These are phyloP conservation scores for Fulmarus glacialis DNA, from an alignment of 2,113 vertebrate genomes.

Conservation along the genomic window DNA sequence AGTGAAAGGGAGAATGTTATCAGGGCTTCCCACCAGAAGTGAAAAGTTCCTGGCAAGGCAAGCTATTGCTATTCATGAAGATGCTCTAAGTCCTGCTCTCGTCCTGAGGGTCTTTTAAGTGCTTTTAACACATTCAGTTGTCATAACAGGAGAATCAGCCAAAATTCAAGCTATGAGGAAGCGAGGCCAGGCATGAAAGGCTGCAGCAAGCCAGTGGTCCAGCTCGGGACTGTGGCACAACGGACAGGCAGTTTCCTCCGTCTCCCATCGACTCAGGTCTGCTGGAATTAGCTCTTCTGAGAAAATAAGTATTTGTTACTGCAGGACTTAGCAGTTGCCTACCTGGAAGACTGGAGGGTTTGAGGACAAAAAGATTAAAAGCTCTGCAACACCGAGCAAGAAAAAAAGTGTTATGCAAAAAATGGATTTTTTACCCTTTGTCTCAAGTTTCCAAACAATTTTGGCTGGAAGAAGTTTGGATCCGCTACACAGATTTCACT, in stretches of 20 bases:
- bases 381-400: not conserved
- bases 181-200: not conserved
- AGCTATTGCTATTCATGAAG: not conserved
- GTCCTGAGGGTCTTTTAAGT: not conserved
- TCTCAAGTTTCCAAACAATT: not conserved
- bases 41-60: not conserved
- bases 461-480: not conserved
- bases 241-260: fast-evolving
- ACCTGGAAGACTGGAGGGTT: not conserved
- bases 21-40: not conserved
- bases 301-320: not conserved
- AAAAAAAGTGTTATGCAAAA: not conserved
- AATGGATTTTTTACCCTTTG: not conserved
- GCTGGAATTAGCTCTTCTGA: not conserved
- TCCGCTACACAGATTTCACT: not conserved
- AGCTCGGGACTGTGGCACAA: not conserved
- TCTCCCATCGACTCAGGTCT: not conserved
- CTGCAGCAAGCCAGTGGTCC: not conserved
- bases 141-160: not conserved
- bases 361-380: not conserved
- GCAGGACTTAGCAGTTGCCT: not conserved
- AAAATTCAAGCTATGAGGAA: not conserved
- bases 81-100: not conserved
- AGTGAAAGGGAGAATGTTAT: not conserved
- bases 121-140: not conserved